These are phyloP conservation scores for Hirudinaria manillensis DNA, from an alignment of 2,888 invertebrate species.

Conservation along the genomic window DNA sequence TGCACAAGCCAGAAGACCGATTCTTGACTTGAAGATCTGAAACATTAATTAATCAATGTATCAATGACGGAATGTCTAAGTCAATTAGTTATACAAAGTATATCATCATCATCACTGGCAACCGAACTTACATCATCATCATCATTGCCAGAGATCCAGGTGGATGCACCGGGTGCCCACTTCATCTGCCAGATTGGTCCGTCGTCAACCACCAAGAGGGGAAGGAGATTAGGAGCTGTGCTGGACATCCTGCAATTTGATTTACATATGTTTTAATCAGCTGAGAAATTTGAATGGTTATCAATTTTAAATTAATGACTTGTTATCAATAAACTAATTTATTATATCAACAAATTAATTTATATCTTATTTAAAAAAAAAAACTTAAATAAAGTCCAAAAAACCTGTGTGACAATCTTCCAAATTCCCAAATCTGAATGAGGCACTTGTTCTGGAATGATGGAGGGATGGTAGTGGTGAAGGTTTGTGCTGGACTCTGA, in stretches of 20 bases:
- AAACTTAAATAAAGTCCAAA: too few species aligned
- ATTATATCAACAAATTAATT: too few species aligned
- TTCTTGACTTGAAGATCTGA: conserved; percentile 2
- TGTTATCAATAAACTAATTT: too few species aligned
- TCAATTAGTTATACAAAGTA: neutral
- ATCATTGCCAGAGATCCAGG: neutral
- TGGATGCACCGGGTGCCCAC: conserved; percentile 1
- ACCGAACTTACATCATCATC: conserved; percentile 4
- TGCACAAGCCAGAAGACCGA: conserved; percentile 11
- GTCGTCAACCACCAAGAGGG: neutral
- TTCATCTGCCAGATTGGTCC: conserved; percentile 10
- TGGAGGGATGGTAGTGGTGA: neutral
- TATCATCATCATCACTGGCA: neutral
- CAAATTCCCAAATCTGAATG: neutral
- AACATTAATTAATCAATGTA: neutral
- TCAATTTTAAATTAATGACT: too few species aligned
- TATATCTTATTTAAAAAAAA: too few species aligned
- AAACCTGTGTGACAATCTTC: neutral
- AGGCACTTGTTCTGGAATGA: neutral
- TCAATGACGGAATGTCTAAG: neutral
- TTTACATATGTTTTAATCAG: too few species aligned
- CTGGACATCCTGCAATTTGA: neutral
- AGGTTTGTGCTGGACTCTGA: neutral
- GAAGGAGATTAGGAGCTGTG: neutral
- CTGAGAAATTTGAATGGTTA: too few species aligned